Conservation (phyloP, 2,888 invertebrate genomes). For the Octonoba sinensis region DNA sequence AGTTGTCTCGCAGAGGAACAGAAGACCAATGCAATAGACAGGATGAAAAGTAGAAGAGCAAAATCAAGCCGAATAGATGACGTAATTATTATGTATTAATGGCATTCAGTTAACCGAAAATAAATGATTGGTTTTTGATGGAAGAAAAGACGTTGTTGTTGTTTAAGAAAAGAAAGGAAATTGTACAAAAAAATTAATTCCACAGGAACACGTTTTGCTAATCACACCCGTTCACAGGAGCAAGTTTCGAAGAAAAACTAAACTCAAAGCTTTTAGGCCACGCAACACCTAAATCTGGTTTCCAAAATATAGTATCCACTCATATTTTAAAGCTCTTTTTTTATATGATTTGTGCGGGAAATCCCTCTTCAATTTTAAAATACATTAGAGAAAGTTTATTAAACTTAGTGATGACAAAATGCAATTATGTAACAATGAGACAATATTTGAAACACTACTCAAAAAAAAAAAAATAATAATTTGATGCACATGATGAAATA, state of each 20-base stretch:
- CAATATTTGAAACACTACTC: no score
- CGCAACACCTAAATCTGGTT: background rate
- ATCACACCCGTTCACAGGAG: no score
- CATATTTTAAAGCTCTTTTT: no score
- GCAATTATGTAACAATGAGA: no score
- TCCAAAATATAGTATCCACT: background rate
- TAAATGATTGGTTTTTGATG: background rate
- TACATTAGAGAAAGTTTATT: no score
- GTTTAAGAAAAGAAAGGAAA: slow-evolving; percentile 3
- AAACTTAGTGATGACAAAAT: no score
- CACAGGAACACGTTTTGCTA: background rate
- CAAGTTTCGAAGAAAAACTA: no score
- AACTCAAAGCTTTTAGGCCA: slow-evolving; percentile 4
- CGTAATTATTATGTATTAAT: background rate
- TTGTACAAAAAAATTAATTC: slow-evolving; percentile 1
- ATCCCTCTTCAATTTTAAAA: no score
- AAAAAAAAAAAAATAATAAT: no score
- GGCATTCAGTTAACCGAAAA: background rate
- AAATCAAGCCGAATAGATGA: background rate
- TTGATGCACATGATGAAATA: no score
- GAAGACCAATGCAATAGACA: background rate
- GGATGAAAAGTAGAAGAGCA: background rate
- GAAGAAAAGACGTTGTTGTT: background rate
- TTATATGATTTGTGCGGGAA: no score
- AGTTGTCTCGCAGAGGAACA: no score